Evolutionary conservation across 2,113 vertebrate species (phyloP), one percentile per base, ranked within the genome.

Genomic region (Glareola pratincola): DNA sequence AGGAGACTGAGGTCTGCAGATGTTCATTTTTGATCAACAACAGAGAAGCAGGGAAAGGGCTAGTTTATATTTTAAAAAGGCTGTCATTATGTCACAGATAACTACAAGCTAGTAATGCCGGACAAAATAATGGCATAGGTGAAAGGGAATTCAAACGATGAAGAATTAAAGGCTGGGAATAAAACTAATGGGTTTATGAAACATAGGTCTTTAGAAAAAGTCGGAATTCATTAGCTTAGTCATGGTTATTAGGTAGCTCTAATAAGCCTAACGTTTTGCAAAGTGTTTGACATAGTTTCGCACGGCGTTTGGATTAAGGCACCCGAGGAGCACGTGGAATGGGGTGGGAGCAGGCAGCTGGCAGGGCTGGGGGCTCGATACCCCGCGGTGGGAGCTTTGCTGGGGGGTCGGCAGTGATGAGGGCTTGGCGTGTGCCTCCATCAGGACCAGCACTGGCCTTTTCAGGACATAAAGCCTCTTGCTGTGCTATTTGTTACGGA

Each of bases 191-290:
- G 89, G 24, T 92, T 94, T 94, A 57, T 62, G 93, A 91, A 88
- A 80, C 32, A 37, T 1, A 17, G 48, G 66, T 37, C 72, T 93
- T 74, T 4, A 68, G n/a, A 53, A 77, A 47, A 59, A 26, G 2
- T 27, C 85, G 74, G 93, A 73, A 92, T 83, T 92, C 54, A 83
- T 94, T 57, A 77, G 79, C 83, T 94, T 88, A 88, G 91, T 94
- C 92, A 77, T 74, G 92, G 91, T 60, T 83, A 66, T 93, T 88
- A 88, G 75, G 85, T 37, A 73, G 75, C 63, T 79, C 6, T 62
- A 23, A 64, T 30, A 73, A 4, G 14, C 76, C 50, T 2, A 2
- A n/a, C 6, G 6, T 67, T 91, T 71, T 62, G 76, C 19, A n/a
- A 36, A 80, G 68, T 2, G 4, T 62, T 89, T 89, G 80, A 67